Evolutionary conservation across 1,140 invertebrate species (phyloP), one percentile per base, ranked within the genome.

Genomic region (Homalodisca vitripennis): DNA sequence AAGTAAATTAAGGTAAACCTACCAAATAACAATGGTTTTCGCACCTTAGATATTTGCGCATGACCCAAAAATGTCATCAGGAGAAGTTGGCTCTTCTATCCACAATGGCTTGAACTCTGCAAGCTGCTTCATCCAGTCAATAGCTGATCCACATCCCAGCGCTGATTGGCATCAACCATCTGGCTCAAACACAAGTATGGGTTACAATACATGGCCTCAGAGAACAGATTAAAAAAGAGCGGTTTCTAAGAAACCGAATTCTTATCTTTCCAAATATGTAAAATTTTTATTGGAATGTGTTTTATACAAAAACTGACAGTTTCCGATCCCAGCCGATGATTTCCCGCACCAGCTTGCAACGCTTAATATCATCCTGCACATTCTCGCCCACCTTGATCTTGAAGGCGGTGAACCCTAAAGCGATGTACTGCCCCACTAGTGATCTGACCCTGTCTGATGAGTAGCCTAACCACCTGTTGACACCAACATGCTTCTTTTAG

Each of bases 41-140:
- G 34, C 17, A 89, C 89, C 80, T 86, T 77, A 83, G 84, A 73
- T 68, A 97, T 95, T 29, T 81, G 81, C 2, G 87, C 87, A 81
- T 97, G 93, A 3, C 94, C 94, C 2, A n/a, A 94, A 79, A 10
- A 95, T 81, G 78, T 97, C 95, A 79, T 97, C 94, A 1, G 94
- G 94, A 10, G 90, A 93, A 0, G 94, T 97, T 3, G 95, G 95
- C 76, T 97, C 95, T 80, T 97, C 94, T 72, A 97, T 96, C 94
- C 94, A 97, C 22, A 88, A 78, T 6, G 89, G 86, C 70, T 92
- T 89, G 73, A 89, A 92, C 27, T 87, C 80, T 0, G 86, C 83
- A 34, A 97, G 76, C 62, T 88, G 75, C 75, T 87, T 88, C 88
- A 95, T 93, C 93, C 93, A 95, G 3, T 87, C 84, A 62, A 96